Percentiles rank a stretch among this genome's conserved stretches.
Evolutionary conservation across 2,888 invertebrate genomes (phyloP).

Genomic region (Galeopsomyia nigrocyanea): DNA sequence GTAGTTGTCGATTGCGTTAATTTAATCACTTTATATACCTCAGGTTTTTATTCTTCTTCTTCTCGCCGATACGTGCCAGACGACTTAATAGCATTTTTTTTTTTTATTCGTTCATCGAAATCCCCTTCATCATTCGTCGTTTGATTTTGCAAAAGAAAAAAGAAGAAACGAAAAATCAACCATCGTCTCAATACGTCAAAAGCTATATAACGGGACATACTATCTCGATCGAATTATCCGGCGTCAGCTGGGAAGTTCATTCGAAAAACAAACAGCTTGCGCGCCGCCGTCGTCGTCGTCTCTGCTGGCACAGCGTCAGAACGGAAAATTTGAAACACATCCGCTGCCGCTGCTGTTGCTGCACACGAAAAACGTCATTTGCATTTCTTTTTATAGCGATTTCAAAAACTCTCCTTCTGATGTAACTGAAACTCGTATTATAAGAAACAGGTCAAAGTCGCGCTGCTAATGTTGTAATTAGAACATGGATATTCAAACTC

Average conservation of each 20-base stretch:
- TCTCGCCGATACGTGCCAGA: too few relatives aligned
- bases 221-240: slow-evolving; percentile 16
- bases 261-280: slow-evolving; percentile 38
- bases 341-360: neutral
- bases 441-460: too few relatives aligned
- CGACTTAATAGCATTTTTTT: too few relatives aligned
- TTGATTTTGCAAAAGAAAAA: too few relatives aligned
- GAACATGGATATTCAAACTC: too few relatives aligned
- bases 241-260: slow-evolving; percentile 28
- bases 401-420: too few relatives aligned
- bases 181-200: neutral
- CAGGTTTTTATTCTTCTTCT: too few relatives aligned
- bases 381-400: slow-evolving; percentile 6
- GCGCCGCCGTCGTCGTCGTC: neutral
- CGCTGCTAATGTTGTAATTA: too few relatives aligned
- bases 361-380: slow-evolving; percentile 27
- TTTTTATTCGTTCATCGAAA: too few relatives aligned
- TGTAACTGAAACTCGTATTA: too few relatives aligned
- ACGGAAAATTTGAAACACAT: slow-evolving; percentile 5
- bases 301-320: neutral
- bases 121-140: too few relatives aligned
- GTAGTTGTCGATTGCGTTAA: slow-evolving; percentile 29
- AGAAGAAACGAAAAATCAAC: too few relatives aligned
- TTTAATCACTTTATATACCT: slow-evolving; percentile 16
- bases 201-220: neutral